Conservation (phyloP, 2,888 invertebrate species). For the Cerastoderma edule region DNA sequence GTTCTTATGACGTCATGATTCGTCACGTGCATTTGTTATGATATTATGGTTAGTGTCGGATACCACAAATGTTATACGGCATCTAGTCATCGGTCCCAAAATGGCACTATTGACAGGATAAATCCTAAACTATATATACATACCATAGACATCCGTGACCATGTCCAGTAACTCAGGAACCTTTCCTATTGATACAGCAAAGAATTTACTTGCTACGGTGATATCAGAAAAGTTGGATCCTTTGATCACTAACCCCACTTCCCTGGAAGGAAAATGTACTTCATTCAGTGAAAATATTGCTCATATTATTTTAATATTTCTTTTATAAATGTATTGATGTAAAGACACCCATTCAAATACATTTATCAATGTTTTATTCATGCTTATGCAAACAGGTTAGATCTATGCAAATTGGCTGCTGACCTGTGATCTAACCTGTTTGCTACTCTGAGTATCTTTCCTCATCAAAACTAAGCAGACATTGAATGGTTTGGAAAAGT, state of each 20-base stretch:
- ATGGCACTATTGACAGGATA: background rate
- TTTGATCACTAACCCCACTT: conserved; percentile 7
- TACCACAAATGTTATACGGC: background rate
- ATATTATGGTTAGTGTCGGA: background rate
- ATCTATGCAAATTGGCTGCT: too few species aligned
- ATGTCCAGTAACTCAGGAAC: conserved; percentile 18
- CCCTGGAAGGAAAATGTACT: conserved; percentile 3
- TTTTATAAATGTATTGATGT: too few species aligned
- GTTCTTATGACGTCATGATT: background rate
- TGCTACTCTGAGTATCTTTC: too few species aligned
- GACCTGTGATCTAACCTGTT: too few species aligned
- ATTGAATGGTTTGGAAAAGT: too few species aligned
- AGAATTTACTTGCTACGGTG: conserved; percentile 22
- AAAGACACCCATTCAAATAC: too few species aligned
- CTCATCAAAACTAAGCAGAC: too few species aligned
- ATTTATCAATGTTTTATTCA: too few species aligned
- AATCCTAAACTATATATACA: background rate
- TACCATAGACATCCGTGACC: conserved; percentile 37
- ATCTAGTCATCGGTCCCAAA: background rate
- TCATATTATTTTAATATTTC: too few species aligned
- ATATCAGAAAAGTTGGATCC: conserved; percentile 22
- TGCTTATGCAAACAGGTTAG: too few species aligned
- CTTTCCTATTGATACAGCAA: conserved; percentile 29
- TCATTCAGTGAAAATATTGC: too few species aligned
- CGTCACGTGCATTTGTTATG: background rate